Evolutionary conservation across 2,888 invertebrate species (phyloP).

Genomic region (Chesias legatella): DNA sequence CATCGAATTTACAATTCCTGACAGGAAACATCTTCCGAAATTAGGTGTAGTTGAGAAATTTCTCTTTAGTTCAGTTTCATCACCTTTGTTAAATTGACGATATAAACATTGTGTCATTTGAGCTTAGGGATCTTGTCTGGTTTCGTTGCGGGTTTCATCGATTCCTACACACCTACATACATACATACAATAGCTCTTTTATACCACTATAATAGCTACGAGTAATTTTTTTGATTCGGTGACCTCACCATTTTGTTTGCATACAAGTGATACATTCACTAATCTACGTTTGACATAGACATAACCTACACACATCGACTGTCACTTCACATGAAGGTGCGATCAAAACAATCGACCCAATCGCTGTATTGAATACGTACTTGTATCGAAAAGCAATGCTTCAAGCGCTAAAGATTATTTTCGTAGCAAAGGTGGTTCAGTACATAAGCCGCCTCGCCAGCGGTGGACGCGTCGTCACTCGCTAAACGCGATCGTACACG

Average conservation of each 20-base stretch:
- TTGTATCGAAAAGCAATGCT: slow-evolving; percentile 29
- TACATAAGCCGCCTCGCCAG: slow-evolving; percentile 54
- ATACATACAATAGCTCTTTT: too few species aligned
- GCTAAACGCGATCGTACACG: slow-evolving; percentile 43
- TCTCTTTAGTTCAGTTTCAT: too few species aligned
- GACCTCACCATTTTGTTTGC: slow-evolving; percentile 15
- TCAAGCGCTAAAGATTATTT: slow-evolving; percentile 46
- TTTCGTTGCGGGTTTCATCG: not conserved
- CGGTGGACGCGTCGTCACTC: slow-evolving; percentile 47
- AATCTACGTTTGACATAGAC: slow-evolving; percentile 3
- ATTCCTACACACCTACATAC: too few species aligned
- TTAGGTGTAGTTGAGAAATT: slow-evolving; percentile 3
- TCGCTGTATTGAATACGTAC: slow-evolving; percentile 26
- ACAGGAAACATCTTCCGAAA: not conserved
- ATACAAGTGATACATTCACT: slow-evolving; percentile 6
- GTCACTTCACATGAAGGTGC: slow-evolving; percentile 1
- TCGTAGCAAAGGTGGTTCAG: slow-evolving; percentile 44
- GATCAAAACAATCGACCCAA: slow-evolving; percentile 34
- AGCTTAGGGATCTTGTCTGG: not conserved
- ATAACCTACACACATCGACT: slow-evolving; percentile 22
- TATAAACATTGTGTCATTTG: not conserved
- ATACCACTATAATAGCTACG: not conserved
- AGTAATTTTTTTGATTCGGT: slow-evolving; percentile 12
- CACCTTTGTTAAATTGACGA: too few species aligned
- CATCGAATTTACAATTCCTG: slow-evolving; percentile 1